Evolutionary conservation across 2,888 invertebrate genomes (phyloP).

Genomic region (Thera britannica): DNA sequence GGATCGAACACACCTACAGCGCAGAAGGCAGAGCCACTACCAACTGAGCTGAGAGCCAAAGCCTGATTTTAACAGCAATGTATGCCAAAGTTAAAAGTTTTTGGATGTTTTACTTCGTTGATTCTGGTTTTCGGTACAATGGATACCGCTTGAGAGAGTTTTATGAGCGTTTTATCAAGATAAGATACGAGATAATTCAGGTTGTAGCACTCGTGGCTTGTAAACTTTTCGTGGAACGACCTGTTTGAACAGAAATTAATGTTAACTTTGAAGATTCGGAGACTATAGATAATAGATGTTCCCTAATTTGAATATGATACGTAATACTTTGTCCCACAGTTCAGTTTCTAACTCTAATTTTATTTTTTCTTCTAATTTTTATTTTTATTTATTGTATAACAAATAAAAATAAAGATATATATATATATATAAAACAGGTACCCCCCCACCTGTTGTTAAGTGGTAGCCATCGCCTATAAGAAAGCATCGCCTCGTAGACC

Average conservation of each 20-base stretch:
- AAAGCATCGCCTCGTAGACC: too few species aligned
- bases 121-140: slow-evolving; percentile 17
- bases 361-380: too few species aligned
- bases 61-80: slow-evolving; percentile 9
- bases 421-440: too few species aligned
- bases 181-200: slow-evolving; percentile 17
- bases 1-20: too few species aligned
- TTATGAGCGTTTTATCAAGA: slow-evolving; percentile 29
- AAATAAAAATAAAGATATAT: too few species aligned
- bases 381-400: too few species aligned
- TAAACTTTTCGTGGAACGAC: slow-evolving; percentile 16
- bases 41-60: too few species aligned
- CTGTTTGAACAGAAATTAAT: neutral
- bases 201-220: slow-evolving; percentile 6
- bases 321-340: neutral
- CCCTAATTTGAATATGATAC: neutral
- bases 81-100: neutral
- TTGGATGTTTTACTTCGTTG: slow-evolving; percentile 9
- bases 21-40: too few species aligned
- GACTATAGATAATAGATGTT: neutral
- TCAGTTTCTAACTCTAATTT: too few species aligned
- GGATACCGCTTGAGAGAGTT: slow-evolving; percentile 13
- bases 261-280: neutral
- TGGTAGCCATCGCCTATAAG: too few species aligned
- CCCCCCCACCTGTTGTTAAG: too few species aligned